These are phyloP conservation scores for Melieria crassipennis DNA, from an alignment of 2,888 invertebrate species.

Conservation along the genomic window DNA sequence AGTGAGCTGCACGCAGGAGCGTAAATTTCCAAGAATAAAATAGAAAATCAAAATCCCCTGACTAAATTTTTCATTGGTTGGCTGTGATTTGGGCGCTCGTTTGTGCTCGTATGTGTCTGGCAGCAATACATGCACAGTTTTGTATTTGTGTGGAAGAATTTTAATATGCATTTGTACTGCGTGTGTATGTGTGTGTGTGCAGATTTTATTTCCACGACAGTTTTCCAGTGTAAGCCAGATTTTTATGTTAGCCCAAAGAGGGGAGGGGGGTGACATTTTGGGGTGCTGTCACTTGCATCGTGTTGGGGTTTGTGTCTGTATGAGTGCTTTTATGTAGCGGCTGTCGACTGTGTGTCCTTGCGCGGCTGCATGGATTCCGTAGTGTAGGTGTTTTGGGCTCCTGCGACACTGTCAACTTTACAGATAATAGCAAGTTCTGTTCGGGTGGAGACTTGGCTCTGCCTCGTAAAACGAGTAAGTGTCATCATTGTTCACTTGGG, in stretches of 20 bases:
- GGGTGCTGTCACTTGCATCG: not conserved
- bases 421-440: too few species aligned
- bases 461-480: constrained; percentile 8
- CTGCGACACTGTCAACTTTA: too few species aligned
- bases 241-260: constrained; percentile 15
- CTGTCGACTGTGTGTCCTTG: too few species aligned
- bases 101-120: constrained; percentile 25
- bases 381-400: too few species aligned
- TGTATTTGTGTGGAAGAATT: constrained; percentile 9
- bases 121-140: not conserved
- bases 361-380: too few species aligned
- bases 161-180: constrained; percentile 3
- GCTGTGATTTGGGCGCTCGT: constrained; percentile 62
- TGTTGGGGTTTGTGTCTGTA: too few species aligned
- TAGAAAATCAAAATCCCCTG: constrained; percentile 66
- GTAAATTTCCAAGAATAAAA: constrained; percentile 52
- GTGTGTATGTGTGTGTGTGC: constrained; percentile 16
- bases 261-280: not conserved
- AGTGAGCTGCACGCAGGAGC: constrained; percentile 15
- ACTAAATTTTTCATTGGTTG: constrained; percentile 68
- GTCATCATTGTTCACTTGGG: constrained; percentile 25
- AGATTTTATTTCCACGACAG: constrained; percentile 32
- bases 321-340: too few species aligned
- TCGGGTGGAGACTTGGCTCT: too few species aligned
- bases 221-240: constrained; percentile 37